Percentiles rank a stretch among this genome's conserved stretches.
phyloP scores from a whole-genome alignment of 2,113 vertebrate genomes.

The Pionites leucogaster region DNA sequence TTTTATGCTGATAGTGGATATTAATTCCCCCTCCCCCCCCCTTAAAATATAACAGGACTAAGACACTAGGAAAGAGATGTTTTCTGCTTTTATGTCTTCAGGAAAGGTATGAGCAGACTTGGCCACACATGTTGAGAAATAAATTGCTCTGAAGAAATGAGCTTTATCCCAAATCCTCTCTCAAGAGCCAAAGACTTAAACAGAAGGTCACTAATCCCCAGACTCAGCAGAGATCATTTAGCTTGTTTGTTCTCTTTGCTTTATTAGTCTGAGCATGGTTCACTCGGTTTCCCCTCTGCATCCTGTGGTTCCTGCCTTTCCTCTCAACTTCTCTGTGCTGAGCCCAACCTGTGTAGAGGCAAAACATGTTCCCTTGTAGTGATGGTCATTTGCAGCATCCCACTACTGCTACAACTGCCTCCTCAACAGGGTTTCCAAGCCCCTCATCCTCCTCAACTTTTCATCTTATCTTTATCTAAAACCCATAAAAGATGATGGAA shows the following conservation, averaged over 20 bases:
- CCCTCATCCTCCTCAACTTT: background rate
- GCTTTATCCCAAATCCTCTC: conserved; percentile 51
- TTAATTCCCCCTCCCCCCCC: background rate
- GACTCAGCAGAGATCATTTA: conserved; percentile 33
- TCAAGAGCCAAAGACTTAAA: conserved; percentile 36
- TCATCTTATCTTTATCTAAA: background rate
- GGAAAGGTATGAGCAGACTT: background rate
- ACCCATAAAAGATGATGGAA: background rate
- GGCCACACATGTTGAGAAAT: conserved; percentile 2
- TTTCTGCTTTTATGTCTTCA: background rate
- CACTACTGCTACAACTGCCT: background rate
- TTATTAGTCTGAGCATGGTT: background rate
- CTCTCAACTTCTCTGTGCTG: accelerated
- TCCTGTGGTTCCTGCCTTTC: background rate
- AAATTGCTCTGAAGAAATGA: conserved; percentile 47
- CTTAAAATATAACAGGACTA: background rate
- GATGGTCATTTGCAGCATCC: background rate
- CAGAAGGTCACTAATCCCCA: conserved; percentile 52
- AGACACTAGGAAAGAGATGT: background rate
- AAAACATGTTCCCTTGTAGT: background rate
- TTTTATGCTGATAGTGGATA: background rate
- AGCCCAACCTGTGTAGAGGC: background rate
- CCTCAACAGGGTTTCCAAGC: background rate
- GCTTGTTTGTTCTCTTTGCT: conserved; percentile 38
- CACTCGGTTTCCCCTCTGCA: background rate